Percentiles rank a stretch among this genome's conserved stretches.
Conservation (phyloP, 2,888 invertebrate genomes). For the Brenthis hecate region DNA sequence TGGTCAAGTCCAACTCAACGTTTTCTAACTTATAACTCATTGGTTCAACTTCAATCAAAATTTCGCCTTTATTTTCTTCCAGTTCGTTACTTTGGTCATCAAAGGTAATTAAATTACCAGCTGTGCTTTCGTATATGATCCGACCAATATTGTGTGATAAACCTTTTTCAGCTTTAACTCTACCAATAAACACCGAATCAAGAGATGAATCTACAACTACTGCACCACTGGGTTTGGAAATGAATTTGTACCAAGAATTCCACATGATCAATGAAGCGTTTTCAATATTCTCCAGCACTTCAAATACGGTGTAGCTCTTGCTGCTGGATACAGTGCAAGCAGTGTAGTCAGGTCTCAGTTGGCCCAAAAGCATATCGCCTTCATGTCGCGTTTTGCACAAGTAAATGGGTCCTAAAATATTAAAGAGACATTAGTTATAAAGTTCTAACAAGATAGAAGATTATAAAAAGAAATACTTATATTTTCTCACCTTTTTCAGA, state of each 20-base stretch:
- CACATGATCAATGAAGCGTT: conserved; percentile 89
- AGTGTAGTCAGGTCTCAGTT: conserved; percentile 81
- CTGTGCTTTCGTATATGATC: conserved; percentile 84
- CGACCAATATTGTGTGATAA: conserved; percentile 86
- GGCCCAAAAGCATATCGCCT: conserved; percentile 88
- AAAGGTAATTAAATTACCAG: conserved; percentile 87
- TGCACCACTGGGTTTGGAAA: conserved; percentile 85
- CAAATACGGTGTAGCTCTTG: conserved; percentile 83
- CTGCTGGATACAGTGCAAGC: conserved; percentile 86
- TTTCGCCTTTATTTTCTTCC: conserved; percentile 85
- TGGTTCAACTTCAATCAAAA: conserved; percentile 91
- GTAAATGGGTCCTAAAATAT: conserved; percentile 76
- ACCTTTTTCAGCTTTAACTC: conserved; percentile 60
- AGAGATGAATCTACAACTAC: conserved; percentile 81
- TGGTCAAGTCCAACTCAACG: conserved; percentile 82
- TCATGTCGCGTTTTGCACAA: conserved; percentile 88
- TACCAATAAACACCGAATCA: conserved; percentile 68
- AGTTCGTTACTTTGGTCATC: conserved; percentile 83
- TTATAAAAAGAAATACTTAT: neutral
- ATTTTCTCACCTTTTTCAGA: conserved; percentile 61
- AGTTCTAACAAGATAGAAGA: neutral
- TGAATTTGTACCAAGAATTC: conserved; percentile 88
- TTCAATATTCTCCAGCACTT: conserved; percentile 89
- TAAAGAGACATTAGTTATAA: conserved; percentile 4
- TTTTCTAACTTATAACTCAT: conserved; percentile 87